These are phyloP conservation scores for Gavia stellata DNA, from an alignment of 2,113 vertebrate genomes.

Conservation along the genomic window DNA sequence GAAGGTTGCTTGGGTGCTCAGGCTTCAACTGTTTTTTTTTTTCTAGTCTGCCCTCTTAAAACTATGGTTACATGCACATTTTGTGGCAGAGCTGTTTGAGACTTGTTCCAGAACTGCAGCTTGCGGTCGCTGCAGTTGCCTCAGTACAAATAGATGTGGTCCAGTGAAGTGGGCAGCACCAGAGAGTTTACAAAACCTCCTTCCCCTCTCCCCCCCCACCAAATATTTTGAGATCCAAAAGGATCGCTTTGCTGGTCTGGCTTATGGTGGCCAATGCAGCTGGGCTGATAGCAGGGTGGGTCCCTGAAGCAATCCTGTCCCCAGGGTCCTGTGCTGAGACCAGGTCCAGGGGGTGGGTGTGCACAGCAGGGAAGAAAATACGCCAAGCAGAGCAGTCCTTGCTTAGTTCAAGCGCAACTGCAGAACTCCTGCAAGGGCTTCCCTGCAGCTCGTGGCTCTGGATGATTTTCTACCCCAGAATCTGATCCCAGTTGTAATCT, in stretches of 20 bases:
- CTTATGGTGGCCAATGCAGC: background rate
- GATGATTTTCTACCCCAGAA: background rate
- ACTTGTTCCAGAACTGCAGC: fast-evolving
- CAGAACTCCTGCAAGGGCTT: fast-evolving
- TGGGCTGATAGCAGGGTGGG: background rate
- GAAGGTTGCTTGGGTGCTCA: background rate
- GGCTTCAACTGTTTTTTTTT: background rate
- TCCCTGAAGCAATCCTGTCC: background rate
- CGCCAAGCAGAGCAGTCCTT: background rate
- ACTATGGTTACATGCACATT: fast-evolving
- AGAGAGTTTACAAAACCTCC: background rate
- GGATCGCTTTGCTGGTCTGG: background rate
- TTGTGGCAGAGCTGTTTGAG: background rate
- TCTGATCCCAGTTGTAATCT: background rate
- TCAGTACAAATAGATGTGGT: background rate
- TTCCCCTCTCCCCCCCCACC: too few species aligned
- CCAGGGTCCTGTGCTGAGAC: background rate
- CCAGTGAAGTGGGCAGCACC: background rate
- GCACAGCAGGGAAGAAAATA: background rate
- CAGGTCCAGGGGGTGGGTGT: background rate
- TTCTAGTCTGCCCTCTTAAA: background rate
- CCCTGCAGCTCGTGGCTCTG: background rate
- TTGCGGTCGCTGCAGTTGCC: fast-evolving
- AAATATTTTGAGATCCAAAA: background rate
- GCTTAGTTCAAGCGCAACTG: fast-evolving